phyloP scores from a whole-genome alignment of 1,140 invertebrate species.

The Ladona fulva region DNA sequence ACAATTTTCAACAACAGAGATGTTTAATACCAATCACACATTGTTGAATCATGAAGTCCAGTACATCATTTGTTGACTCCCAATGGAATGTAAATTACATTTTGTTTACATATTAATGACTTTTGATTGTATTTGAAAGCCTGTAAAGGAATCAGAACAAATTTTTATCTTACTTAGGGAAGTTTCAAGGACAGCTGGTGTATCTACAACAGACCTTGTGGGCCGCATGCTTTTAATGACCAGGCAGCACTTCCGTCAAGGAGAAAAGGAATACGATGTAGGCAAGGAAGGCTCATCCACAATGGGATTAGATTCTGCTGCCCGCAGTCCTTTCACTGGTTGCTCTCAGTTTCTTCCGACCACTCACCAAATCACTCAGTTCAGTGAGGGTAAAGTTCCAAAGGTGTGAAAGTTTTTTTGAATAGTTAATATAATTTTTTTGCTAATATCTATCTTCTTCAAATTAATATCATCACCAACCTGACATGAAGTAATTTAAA shows the following conservation, averaged over 20 bases:
- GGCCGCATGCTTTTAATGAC: constrained; percentile 94
- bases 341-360: constrained; percentile 97
- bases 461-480: too few relatives aligned
- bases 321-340: constrained; percentile 90
- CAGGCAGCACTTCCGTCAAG: constrained; percentile 80
- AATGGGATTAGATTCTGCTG: constrained; percentile 73
- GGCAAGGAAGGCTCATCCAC: constrained; percentile 58
- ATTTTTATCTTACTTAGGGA: constrained; percentile 66
- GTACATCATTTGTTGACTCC: too few relatives aligned
- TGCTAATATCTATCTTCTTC: too few relatives aligned
- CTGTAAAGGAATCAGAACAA: too few relatives aligned
- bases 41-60: too few relatives aligned
- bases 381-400: constrained; percentile 86
- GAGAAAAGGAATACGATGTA: constrained; percentile 50
- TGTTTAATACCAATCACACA: too few relatives aligned
- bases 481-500: too few relatives aligned
- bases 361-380: constrained; percentile 96
- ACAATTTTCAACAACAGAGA: too few relatives aligned
- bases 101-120: too few relatives aligned
- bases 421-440: too few relatives aligned
- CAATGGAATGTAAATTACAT: too few relatives aligned
- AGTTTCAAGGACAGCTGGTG: constrained; percentile 83
- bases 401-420: constrained; percentile 34
- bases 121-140: too few relatives aligned
- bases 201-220: constrained; percentile 95